Evolutionary conservation across 1,140 invertebrate species (phyloP).

Genomic region (Hycleus phaleratus): DNA sequence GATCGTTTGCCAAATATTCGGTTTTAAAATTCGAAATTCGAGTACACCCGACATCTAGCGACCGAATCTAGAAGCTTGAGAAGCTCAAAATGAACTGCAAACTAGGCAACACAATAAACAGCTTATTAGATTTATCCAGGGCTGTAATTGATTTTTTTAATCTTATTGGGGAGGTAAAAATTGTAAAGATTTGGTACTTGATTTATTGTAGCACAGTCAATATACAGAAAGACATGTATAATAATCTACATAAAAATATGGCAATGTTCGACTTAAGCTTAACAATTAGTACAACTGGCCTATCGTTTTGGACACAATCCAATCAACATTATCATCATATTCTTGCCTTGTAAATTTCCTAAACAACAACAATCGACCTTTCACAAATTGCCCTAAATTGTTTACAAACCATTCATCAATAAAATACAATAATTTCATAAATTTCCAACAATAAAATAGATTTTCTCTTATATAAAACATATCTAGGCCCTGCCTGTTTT

Average conservation of each 20-base stretch:
- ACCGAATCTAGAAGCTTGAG: too few relatives aligned
- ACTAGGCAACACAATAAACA: too few relatives aligned
- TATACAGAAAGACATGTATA: conserved; percentile 17
- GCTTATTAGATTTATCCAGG: too few relatives aligned
- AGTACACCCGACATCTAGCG: too few relatives aligned
- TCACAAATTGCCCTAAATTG: not conserved
- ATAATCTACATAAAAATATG: conserved; percentile 3
- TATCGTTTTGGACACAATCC: not conserved
- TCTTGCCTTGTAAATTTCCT: conserved; percentile 1
- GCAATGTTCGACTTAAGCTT: conserved; percentile 15
- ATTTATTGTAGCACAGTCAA: conserved; percentile 9
- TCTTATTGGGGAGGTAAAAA: too few relatives aligned
- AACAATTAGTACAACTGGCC: conserved; percentile 15
- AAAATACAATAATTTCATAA: conserved; percentile 16
- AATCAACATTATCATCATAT: conserved; percentile 7
- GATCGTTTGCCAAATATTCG: too few relatives aligned
- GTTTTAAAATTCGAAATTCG: too few relatives aligned
- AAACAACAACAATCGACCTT: not conserved
- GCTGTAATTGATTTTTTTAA: too few relatives aligned
- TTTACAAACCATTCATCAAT: not conserved
- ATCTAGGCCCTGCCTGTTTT: conserved; percentile 13
- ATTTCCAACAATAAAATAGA: conserved; percentile 19
- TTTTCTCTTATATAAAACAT: conserved; percentile 9
- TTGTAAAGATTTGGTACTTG: conserved; percentile 1
- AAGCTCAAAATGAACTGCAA: too few relatives aligned